phyloP scores from a whole-genome alignment of 2,797 vertebrate species.

The Erethizon dorsatum region DNA sequence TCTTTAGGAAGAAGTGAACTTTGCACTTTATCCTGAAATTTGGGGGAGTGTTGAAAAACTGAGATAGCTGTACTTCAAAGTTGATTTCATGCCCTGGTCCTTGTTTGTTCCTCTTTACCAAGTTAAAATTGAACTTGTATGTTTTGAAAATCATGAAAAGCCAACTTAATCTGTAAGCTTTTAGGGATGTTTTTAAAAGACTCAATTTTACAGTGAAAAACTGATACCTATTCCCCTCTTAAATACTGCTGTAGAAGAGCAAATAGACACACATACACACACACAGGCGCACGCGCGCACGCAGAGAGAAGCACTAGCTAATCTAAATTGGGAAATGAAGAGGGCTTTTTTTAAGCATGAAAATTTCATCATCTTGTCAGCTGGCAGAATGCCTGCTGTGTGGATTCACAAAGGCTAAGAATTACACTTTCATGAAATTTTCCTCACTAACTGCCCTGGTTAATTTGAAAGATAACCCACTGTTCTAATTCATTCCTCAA shows the following conservation, averaged over 20 bases:
- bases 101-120: constrained; percentile 78
- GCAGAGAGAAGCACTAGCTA: constrained; percentile 92
- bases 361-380: constrained; percentile 95
- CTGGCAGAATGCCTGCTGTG: constrained; percentile 95
- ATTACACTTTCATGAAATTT: constrained; percentile 95
- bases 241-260: constrained; percentile 89
- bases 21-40: constrained; percentile 42
- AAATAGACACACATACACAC: constrained; percentile 84
- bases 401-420: constrained; percentile 95
- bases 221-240: constrained; percentile 86
- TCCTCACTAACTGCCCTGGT: constrained; percentile 95
- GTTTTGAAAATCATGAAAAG: constrained; percentile 73
- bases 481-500: constrained; percentile 95
- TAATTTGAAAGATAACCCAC: constrained; percentile 96
- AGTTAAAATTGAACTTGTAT: constrained; percentile 70
- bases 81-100: constrained; percentile 78
- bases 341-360: constrained; percentile 94
- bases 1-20: constrained; percentile 49
- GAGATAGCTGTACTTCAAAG: constrained; percentile 71
- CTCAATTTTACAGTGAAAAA: constrained; percentile 86
- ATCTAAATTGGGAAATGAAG: constrained; percentile 94
- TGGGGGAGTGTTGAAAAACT: constrained; percentile 62
- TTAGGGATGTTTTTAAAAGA: constrained; percentile 82
- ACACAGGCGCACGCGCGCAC: constrained; percentile 85
- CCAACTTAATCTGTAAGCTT: constrained; percentile 79